Evolutionary conservation across 2,797 vertebrate genomes (phyloP), one percentile per base, ranked within the genome.

Genomic region (Tenualosa ilisha): DNA sequence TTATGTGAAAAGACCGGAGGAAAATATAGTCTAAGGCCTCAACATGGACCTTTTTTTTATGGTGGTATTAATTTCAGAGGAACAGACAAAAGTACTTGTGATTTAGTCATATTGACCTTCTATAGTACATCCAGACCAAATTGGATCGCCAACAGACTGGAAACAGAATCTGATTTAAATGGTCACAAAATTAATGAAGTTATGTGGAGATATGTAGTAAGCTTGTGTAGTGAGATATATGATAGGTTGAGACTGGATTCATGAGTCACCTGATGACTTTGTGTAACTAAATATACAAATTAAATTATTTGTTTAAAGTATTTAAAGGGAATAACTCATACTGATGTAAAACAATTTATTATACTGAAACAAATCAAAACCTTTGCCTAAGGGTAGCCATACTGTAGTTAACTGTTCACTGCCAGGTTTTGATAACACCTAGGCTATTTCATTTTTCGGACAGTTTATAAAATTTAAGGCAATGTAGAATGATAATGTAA

Each of bases 1-100:
- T 63, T n/a, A n/a, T 83, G 22, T 83, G 59, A 40, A 79, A 20
- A 46, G 72, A 79, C 72, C 17, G 46, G 72, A 79, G 22, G 72
- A 6, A 79, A 46, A 79, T 46, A 79, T 79, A 79, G 72, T 46
- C 72, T 22, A 22, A 79, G 15, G 31, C 68, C 37, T 75, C 17
- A 40, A 75, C 37, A 75, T 46, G 40, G 37, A 43, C 40, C 40
- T 46, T 40, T 22, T 79, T 13, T 43, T 46, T 20, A 46, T 37
- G 17, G 43, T 43, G 20, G 0, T 75, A 75, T 37, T 79, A 6
- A 20, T 79, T 20, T 46, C 17, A 46, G 31, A 40, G 26, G 31
- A 72, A 72, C 65, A 40, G 37, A 46, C 31, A 40, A 40, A 75
- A 75, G 17, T 40, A 75, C 37, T 20, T 22, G 12, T 15, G 9